Evolutionary conservation across 1,140 invertebrate genomes (phyloP), one percentile per base, ranked within the genome.

Genomic region (Sitophilus oryzae): DNA sequence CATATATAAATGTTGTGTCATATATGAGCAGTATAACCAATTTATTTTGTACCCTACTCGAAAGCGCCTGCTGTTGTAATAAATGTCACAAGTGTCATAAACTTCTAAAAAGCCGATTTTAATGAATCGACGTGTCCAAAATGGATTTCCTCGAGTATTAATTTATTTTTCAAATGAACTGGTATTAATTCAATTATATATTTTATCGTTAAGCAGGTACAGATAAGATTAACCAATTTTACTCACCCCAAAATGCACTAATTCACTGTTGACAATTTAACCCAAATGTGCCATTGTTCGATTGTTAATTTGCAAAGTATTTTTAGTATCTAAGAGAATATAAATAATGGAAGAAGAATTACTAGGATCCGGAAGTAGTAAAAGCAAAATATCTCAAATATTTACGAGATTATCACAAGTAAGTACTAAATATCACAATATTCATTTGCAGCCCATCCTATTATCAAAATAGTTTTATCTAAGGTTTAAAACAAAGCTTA

Each of bases 381-480:
- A 73, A 74, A 72, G 74, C 67, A 71, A 76, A 59, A 55, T 79
- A 62, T 77, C 76, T 38, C 77, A 79, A 72, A 74, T 73, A 58
- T 80, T 74, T 75, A 77, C 74, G 10, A 73, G 78, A 63, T 67
- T 78, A 64, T 78, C 76, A 56, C 79, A 80, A 76, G 77, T 79
- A 74, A 60, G 36, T 44, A 37, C 30, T 16, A 21, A 45, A 47
- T 34, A 34, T 36, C 0, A n/a, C n/a, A n/a, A n/a, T n/a, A n/a
- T n/a, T n/a, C n/a, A n/a, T n/a, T n/a, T n/a, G n/a, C n/a, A n/a
- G n/a, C n/a, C n/a, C n/a, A n/a, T n/a, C n/a, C n/a, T n/a, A n/a
- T n/a, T n/a, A n/a, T n/a, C n/a, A n/a, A n/a, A n/a, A n/a, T n/a
- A n/a, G n/a, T n/a, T n/a, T n/a, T n/a, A n/a, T n/a, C n/a, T n/a